phyloP scores from a whole-genome alignment of 2,113 vertebrate genomes.

The Gambusia holbrooki region DNA sequence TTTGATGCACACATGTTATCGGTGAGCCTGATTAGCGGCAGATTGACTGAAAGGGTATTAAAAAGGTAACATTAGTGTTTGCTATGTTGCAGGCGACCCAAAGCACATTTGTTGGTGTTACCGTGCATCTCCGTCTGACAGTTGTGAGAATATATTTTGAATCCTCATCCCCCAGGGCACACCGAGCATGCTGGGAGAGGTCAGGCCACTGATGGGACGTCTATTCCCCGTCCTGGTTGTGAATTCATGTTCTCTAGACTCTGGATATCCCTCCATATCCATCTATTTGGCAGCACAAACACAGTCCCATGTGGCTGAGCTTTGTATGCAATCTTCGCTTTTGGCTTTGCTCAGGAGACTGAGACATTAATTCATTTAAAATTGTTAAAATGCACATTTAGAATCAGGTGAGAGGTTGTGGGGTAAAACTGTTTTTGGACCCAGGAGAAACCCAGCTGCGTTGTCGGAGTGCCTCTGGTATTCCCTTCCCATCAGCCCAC shows the following conservation, averaged over 20 bases:
- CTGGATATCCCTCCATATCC: slow-evolving; percentile 73
- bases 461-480: slow-evolving; percentile 41
- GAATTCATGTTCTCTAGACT: slow-evolving; percentile 74
- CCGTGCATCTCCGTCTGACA: slow-evolving; percentile 63
- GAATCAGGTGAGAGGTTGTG: slow-evolving; percentile 44
- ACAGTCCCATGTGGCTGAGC: slow-evolving; percentile 57
- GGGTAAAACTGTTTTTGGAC: slow-evolving; percentile 53
- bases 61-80: slow-evolving; percentile 31
- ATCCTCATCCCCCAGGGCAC: slow-evolving; percentile 70
- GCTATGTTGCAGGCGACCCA: slow-evolving; percentile 42
- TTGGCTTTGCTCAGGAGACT: slow-evolving; percentile 48
- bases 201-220: slow-evolving; percentile 77
- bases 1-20: slow-evolving; percentile 54
- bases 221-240: slow-evolving; percentile 79
- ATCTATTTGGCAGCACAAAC: slow-evolving; percentile 72
- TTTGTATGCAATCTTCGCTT: slow-evolving; percentile 62
- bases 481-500: slow-evolving; percentile 47
- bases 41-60: slow-evolving; percentile 61
- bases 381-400: slow-evolving; percentile 65
- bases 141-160: slow-evolving; percentile 74
- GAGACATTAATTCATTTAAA: slow-evolving; percentile 62
- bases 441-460: slow-evolving; percentile 46
- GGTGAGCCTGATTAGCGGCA: slow-evolving; percentile 53
- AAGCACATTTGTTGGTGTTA: slow-evolving; percentile 50
- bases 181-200: slow-evolving; percentile 75